Base-by-base conservation (phyloP, 2,113 vertebrate genomes). In the Misgurnus mizolepis region DNA sequence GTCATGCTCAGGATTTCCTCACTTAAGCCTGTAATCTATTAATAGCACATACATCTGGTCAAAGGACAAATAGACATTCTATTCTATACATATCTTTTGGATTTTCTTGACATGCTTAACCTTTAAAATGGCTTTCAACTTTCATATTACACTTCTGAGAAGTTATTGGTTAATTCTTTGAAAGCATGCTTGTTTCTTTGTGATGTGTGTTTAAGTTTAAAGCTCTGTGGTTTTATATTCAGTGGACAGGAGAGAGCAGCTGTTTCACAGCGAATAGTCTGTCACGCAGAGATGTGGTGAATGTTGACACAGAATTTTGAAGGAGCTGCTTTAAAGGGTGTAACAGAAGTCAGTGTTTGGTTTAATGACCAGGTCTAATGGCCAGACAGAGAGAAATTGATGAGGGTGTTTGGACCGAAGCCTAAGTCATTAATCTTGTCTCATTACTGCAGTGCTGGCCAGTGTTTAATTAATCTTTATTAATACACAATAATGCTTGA, bases 351-450 rank as follows among this genome's bases (percentile, higher is more conserved):
- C 9, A 43, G n/a, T 22, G 56, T 47, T 43, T 45, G 10, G 7
- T 27, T 27, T 64, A 27, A 64, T 27, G 34, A 10, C 10, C 61
- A 64, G 18, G 17, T 74, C 47, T 74, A 74, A 61, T 74, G 40
- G 56, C 40, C 56, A 74, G 71, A 74, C 55, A 72, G 69, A n/a
- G 69, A 61, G 11, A 47, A 61, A 61, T 61, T 27, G 18, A 60
- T 45, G 40, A 61, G 34, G 2, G 56, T 45, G 40, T 74, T 74
- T 74, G 71, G 56, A 74, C 11, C 47, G 40, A 40, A 27, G 53
- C 56, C 18, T 4, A 27, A 41, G 71, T 74, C 71, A 60, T 74
- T 61, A 45, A 61, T 74, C 55, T 61, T 22, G 71, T 61, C 56
- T 61, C 56, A 71, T 71, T 56, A 71, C 9, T 0, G 17, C 5